A percentile compares a stretch with the other conserved stretches of the same genome.
These are phyloP conservation scores for Drosophila lowei DNA, from an alignment of 1,140 invertebrate genomes.

Conservation along the genomic window DNA sequence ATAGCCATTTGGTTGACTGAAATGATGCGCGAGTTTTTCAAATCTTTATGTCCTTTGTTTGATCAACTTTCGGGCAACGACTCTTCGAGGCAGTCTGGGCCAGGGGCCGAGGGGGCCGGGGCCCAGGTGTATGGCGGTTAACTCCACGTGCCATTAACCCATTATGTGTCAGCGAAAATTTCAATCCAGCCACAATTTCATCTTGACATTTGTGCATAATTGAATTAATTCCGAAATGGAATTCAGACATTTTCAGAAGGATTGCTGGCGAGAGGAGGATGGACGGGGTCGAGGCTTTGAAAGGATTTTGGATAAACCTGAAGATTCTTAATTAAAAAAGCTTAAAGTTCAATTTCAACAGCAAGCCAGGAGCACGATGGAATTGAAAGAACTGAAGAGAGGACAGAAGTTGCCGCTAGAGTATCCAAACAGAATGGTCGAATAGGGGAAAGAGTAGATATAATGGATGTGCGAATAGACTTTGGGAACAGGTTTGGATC, in stretches of 20 bases:
- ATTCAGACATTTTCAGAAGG: conserved; percentile 21
- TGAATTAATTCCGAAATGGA: conserved; percentile 66
- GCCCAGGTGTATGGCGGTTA: conserved; percentile 8
- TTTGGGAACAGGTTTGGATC: too few relatives aligned
- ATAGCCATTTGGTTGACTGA: conserved; percentile 41
- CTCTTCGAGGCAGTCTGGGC: background rate
- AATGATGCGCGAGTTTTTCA: conserved; percentile 60
- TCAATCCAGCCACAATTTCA: conserved; percentile 60
- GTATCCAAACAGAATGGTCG: too few relatives aligned
- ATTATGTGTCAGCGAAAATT: conserved; percentile 67
- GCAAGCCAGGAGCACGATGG: too few relatives aligned
- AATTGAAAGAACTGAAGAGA: too few relatives aligned
- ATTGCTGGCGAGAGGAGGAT: background rate
- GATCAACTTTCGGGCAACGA: conserved; percentile 50
- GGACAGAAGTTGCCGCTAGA: too few relatives aligned
- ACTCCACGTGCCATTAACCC: conserved; percentile 41
- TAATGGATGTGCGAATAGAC: too few relatives aligned
- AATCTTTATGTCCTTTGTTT: conserved; percentile 69
- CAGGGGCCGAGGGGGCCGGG: background rate
- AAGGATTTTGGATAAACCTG: conserved; percentile 28
- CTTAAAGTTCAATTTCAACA: background rate
- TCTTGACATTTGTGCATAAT: conserved; percentile 60
- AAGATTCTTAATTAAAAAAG: conserved; percentile 21
- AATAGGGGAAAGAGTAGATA: too few relatives aligned
- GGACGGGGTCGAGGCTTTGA: conserved; percentile 4